Conservation (phyloP, 2,113 vertebrate species). For the Anarrhichthys ocellatus region DNA sequence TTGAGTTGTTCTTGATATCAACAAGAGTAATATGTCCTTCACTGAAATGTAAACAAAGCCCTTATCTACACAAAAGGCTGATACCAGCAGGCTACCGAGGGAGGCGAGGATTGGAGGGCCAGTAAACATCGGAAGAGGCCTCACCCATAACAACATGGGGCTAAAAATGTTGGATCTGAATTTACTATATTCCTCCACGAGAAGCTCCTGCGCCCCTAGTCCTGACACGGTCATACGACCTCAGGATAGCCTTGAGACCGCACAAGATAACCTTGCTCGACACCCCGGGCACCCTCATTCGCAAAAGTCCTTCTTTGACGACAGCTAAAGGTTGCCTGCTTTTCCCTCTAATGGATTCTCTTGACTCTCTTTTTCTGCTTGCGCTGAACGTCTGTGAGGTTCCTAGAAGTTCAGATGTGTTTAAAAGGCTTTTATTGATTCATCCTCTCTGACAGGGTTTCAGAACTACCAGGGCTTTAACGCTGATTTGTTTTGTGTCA, state of each 20-base stretch:
- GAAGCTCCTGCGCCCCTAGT: background rate
- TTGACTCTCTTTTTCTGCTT: slow-evolving; percentile 3
- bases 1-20: too few relatives aligned
- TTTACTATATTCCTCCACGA: slow-evolving; percentile 9
- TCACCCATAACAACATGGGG: background rate
- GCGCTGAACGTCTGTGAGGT: slow-evolving; percentile 5
- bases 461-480: background rate
- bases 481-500: slow-evolving; percentile 5
- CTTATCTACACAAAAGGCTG: background rate
- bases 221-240: slow-evolving; percentile 17
- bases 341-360: slow-evolving; percentile 59
- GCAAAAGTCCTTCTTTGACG: slow-evolving; percentile 22
- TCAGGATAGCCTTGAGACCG: slow-evolving; percentile 32
- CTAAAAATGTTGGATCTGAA: background rate
- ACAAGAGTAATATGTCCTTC: too few relatives aligned
- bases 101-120: background rate
- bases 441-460: background rate
- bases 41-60: background rate
- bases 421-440: slow-evolving; percentile 40
- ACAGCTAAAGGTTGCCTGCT: slow-evolving; percentile 65
- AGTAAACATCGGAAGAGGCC: background rate
- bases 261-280: slow-evolving; percentile 41
- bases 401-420: slow-evolving; percentile 16
- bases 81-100: background rate
- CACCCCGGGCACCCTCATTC: slow-evolving; percentile 20